Conservation (phyloP, 2,797 vertebrate genomes). For the Parotocinclus haroldoi region DNA sequence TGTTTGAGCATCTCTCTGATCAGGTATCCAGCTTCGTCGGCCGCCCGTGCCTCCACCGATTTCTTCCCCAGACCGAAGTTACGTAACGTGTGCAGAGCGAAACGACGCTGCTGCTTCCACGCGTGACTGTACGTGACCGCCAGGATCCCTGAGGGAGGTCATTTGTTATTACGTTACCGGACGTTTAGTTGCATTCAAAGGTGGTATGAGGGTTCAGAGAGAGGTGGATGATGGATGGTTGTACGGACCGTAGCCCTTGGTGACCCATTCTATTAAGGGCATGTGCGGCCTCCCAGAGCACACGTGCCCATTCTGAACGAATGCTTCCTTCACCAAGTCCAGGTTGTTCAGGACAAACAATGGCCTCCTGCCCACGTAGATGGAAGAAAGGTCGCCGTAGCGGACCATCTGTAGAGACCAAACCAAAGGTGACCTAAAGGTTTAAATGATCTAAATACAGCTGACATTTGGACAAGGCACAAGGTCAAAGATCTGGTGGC, state of each 20-base stretch:
- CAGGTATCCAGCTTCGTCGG: conserved; percentile 56
- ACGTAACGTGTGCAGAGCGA: conserved; percentile 57
- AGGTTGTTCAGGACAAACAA: conserved; percentile 24
- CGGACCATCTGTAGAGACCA: conserved; percentile 6
- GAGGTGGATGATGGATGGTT: too few relatives aligned
- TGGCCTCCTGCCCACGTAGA: conserved; percentile 20
- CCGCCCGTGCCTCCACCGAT: conserved; percentile 59
- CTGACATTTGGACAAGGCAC: too few relatives aligned
- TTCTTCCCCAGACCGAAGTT: conserved; percentile 64
- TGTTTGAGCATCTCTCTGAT: conserved; percentile 50
- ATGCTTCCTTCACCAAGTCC: conserved; percentile 27
- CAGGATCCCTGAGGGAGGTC: conserved; percentile 55
- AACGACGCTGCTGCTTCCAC: conserved; percentile 71
- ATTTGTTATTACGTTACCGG: too few relatives aligned
- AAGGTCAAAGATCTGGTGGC: too few relatives aligned
- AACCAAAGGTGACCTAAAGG: not conserved
- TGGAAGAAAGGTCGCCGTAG: conserved; percentile 22
- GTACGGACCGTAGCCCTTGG: conserved; percentile 27
- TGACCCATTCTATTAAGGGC: conserved; percentile 25
- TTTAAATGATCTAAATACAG: too few relatives aligned
- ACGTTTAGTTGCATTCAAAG: too few relatives aligned
- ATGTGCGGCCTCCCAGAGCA: conserved; percentile 31
- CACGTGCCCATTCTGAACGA: conserved; percentile 16
- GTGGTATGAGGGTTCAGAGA: not conserved
- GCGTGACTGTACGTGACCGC: conserved; percentile 50